phyloP scores from a whole-genome alignment of 2,113 vertebrate species.

The Onychorhynchus coronatus region DNA sequence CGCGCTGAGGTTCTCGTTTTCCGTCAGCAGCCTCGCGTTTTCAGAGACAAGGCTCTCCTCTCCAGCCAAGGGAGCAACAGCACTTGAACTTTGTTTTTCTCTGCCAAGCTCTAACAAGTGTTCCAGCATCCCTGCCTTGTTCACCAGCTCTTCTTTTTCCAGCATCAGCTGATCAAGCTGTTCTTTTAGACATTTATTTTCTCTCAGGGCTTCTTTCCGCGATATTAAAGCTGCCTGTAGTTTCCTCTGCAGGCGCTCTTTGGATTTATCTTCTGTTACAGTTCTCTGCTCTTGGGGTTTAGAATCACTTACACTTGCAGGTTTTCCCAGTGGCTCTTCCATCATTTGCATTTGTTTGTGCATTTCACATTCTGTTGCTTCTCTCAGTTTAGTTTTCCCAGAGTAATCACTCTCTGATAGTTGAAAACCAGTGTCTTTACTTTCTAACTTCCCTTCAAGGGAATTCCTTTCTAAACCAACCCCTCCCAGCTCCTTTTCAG shows the following conservation, averaged over 20 bases:
- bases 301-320: background rate
- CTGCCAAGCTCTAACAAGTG: slow-evolving; percentile 58
- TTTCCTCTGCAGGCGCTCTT: slow-evolving; percentile 78
- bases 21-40: slow-evolving; percentile 70
- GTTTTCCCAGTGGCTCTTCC: slow-evolving; percentile 49
- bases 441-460: slow-evolving; percentile 29
- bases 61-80: background rate
- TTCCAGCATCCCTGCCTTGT: slow-evolving; percentile 49
- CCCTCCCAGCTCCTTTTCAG: background rate
- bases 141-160: slow-evolving; percentile 65
- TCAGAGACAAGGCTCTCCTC: slow-evolving; percentile 69
- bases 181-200: slow-evolving; percentile 77
- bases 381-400: slow-evolving; percentile 57
- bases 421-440: background rate
- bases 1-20: slow-evolving; percentile 81
- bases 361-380: slow-evolving; percentile 65
- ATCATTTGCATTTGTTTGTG: slow-evolving; percentile 53
- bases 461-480: slow-evolving; percentile 1
- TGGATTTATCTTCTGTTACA: slow-evolving; percentile 53
- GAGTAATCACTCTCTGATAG: slow-evolving; percentile 14
- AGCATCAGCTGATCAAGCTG: slow-evolving; percentile 58
- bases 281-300: slow-evolving; percentile 66
- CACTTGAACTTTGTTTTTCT: slow-evolving; percentile 40
- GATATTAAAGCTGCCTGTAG: slow-evolving; percentile 85
- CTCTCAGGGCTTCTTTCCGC: slow-evolving; percentile 81